These are phyloP conservation scores for Morbakka virulenta DNA, from an alignment of 30 jellyfish, hydroid and myxozoan genomes.

Conservation along the genomic window DNA sequence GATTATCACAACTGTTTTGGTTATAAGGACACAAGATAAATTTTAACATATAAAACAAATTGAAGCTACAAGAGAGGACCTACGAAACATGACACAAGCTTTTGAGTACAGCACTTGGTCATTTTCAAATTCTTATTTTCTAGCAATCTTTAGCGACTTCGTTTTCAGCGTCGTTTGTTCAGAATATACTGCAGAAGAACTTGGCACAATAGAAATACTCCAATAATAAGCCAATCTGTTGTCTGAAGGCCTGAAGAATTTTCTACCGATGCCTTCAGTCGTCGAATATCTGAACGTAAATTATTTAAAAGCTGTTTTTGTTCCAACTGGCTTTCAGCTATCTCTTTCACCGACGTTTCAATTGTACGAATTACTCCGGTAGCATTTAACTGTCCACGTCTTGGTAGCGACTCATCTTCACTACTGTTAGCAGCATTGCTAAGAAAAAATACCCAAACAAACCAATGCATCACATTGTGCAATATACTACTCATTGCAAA, in stretches of 20 bases:
- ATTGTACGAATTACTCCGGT: constrained; percentile 5
- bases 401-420: constrained; percentile 59
- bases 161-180: neutral
- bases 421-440: constrained; percentile 51
- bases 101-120: too few species aligned
- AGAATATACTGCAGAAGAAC: neutral
- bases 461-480: neutral
- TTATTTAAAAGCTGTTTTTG: constrained; percentile 52
- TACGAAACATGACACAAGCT: too few species aligned
- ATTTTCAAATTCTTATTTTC: too few species aligned
- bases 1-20: too few species aligned
- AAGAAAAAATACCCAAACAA: constrained; percentile 25
- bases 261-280: constrained; percentile 30
- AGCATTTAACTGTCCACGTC: constrained; percentile 16
- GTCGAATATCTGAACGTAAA: constrained; percentile 60
- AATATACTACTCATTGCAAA: neutral
- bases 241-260: constrained; percentile 14
- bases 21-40: too few species aligned
- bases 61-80: too few species aligned
- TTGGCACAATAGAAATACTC: constrained; percentile 19
- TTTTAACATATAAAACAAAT: too few species aligned
- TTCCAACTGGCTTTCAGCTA: constrained; percentile 57
- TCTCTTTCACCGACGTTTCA: constrained; percentile 43
- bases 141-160: too few species aligned
- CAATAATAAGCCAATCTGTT: constrained; percentile 49